Percentiles rank a stretch among this genome's conserved stretches.
Conservation (phyloP, 2,888 invertebrate species). For the Philonicus albiceps region DNA sequence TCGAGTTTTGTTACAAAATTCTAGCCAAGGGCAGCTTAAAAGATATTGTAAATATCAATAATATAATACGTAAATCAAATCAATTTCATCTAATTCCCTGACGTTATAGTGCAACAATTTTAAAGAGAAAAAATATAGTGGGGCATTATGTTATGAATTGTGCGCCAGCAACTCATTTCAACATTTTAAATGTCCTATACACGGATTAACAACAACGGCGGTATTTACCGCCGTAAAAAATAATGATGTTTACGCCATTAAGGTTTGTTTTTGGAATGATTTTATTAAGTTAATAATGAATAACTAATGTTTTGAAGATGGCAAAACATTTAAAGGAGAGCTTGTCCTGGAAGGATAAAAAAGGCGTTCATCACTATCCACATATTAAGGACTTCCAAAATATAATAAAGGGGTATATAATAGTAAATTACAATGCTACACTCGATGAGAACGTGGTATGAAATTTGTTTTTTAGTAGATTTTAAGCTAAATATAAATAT, state of each 20-base stretch:
- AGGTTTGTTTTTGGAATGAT: constrained; percentile 52
- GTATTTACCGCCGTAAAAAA: constrained; percentile 61
- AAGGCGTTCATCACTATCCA: constrained; percentile 57
- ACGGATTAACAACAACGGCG: constrained; percentile 57
- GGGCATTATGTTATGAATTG: constrained; percentile 59
- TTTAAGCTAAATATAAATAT: background rate
- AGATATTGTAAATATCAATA: constrained; percentile 54
- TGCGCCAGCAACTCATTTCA: constrained; percentile 57
- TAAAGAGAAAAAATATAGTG: constrained; percentile 57
- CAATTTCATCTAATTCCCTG: background rate
- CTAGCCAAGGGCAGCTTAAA: constrained; percentile 59
- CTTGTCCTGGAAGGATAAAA: constrained; percentile 58
- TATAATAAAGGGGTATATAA: constrained; percentile 60
- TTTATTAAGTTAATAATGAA: background rate
- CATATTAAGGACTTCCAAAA: constrained; percentile 59
- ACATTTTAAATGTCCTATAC: constrained; percentile 59
- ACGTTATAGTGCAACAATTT: constrained; percentile 57
- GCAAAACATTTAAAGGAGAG: constrained; percentile 56
- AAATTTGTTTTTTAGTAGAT: background rate
- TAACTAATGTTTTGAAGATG: constrained; percentile 50
- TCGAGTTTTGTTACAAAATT: constrained; percentile 60
- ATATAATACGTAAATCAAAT: background rate
- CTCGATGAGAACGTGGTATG: constrained; percentile 60
- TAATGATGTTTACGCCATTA: constrained; percentile 58
- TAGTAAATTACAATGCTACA: constrained; percentile 59